Conservation (phyloP, 1,140 invertebrate genomes). For the Sarcophaga bullata region DNA sequence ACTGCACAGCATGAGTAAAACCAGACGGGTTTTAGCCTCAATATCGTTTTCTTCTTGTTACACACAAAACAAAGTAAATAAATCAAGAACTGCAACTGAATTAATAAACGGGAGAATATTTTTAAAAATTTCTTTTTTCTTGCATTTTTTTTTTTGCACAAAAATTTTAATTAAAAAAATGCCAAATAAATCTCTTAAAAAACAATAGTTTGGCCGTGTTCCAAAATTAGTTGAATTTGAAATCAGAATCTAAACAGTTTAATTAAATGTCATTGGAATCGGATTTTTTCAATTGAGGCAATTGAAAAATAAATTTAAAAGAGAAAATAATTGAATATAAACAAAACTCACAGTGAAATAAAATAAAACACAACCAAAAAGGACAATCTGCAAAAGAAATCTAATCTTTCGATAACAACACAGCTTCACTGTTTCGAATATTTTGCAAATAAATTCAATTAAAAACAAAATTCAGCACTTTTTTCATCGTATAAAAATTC, state of each 20-base stretch:
- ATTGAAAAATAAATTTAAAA: background rate
- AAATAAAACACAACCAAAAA: too few species aligned
- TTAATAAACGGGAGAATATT: background rate
- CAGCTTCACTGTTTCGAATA: too few species aligned
- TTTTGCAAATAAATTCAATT: too few species aligned
- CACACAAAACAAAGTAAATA: background rate
- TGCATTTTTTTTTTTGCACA: too few species aligned
- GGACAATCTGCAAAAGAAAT: too few species aligned
- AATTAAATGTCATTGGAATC: constrained; percentile 11
- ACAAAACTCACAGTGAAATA: too few species aligned
- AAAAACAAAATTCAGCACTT: too few species aligned
- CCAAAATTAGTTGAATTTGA: background rate
- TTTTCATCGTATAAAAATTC: too few species aligned
- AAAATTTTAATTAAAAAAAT: background rate
- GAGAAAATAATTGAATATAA: background rate
- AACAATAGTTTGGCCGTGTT: background rate
- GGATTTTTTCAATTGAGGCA: background rate
- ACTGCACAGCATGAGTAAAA: background rate
- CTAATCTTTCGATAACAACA: too few species aligned
- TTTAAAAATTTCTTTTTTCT: background rate
- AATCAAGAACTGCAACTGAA: background rate
- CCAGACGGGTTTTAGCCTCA: background rate
- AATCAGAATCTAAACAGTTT: background rate
- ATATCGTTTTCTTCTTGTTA: background rate
- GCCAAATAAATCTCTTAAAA: background rate